A percentile compares a stretch with the other conserved stretches of the same genome.
Evolutionary conservation across 2,888 invertebrate species (phyloP).

Genomic region (Encarsia formosa): DNA sequence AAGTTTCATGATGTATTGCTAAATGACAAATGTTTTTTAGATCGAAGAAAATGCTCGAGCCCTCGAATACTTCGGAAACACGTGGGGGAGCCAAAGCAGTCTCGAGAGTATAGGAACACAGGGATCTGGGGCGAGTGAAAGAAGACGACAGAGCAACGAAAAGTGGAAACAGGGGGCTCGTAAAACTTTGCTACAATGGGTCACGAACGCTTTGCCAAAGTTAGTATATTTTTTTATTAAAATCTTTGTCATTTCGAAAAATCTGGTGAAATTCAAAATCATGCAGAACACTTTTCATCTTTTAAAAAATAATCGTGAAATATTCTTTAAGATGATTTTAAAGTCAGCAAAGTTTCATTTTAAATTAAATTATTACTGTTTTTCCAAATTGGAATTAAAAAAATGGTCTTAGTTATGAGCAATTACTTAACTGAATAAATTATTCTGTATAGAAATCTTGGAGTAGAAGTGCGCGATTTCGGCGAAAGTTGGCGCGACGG

Average conservation of each 20-base stretch:
- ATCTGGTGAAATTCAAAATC: no score
- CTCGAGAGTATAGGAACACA: conserved; percentile 76
- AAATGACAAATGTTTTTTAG: conserved; percentile 53
- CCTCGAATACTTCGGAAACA: conserved; percentile 78
- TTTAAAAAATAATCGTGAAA: no score
- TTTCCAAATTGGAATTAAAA: no score
- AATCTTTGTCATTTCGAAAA: no score
- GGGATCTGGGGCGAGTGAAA: conserved; percentile 57
- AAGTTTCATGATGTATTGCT: neutral
- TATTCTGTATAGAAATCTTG: conserved; percentile 71
- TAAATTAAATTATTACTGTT: no score
- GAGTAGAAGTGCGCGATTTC: conserved; percentile 87
- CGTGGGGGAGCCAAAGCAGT: conserved; percentile 77
- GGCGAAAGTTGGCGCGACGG: conserved; percentile 96
- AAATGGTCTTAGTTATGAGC: no score
- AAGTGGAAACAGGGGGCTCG: conserved; percentile 86
- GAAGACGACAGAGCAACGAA: conserved; percentile 57
- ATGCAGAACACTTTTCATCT: no score
- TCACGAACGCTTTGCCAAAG: conserved; percentile 85
- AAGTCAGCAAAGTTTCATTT: no score
- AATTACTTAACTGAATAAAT: no score
- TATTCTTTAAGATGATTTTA: no score
- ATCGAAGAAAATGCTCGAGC: conserved; percentile 93
- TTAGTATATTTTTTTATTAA: conserved; percentile 46
- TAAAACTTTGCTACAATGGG: conserved; percentile 90